phyloP scores from a whole-genome alignment of 2,888 invertebrate species.

The Eilema griseolum region DNA sequence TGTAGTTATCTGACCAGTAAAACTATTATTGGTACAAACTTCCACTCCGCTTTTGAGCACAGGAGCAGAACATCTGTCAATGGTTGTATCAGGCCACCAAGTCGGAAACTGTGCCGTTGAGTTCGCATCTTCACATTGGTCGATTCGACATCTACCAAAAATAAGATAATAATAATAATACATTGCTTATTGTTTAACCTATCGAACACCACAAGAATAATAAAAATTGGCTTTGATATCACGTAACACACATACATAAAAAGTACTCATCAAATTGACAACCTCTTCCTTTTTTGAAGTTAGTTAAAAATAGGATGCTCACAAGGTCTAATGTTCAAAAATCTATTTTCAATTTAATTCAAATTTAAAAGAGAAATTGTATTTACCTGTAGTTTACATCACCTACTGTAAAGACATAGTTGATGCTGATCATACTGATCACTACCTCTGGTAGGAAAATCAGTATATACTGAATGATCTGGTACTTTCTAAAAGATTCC shows the following conservation, averaged over 20 bases:
- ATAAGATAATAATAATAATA: background rate
- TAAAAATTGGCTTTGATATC: no score
- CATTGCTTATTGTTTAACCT: background rate
- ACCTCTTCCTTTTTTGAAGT: no score
- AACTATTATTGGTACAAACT: conserved; percentile 61
- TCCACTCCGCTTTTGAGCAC: conserved; percentile 47
- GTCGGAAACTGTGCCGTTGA: conserved; percentile 41
- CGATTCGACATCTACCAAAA: conserved; percentile 65
- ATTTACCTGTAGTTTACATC: conserved; percentile 70
- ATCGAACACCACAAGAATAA: no score
- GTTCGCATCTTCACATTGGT: conserved; percentile 64
- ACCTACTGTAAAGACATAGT: conserved; percentile 75
- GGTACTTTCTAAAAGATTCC: conserved; percentile 79
- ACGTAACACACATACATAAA: no score
- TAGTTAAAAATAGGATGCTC: no score
- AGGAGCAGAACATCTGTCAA: conserved; percentile 66
- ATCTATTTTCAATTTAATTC: no score
- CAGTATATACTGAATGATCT: conserved; percentile 67
- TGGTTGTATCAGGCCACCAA: conserved; percentile 71
- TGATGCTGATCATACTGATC: conserved; percentile 71
- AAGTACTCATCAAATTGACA: no score
- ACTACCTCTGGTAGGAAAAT: conserved; percentile 66
- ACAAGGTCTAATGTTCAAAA: no score
- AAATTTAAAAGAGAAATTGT: no score
- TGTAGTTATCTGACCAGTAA: conserved; percentile 49